Evolutionary conservation across 2,797 vertebrate genomes (phyloP), one percentile per base, ranked within the genome.

Genomic region (Propithecus deckenii): DNA sequence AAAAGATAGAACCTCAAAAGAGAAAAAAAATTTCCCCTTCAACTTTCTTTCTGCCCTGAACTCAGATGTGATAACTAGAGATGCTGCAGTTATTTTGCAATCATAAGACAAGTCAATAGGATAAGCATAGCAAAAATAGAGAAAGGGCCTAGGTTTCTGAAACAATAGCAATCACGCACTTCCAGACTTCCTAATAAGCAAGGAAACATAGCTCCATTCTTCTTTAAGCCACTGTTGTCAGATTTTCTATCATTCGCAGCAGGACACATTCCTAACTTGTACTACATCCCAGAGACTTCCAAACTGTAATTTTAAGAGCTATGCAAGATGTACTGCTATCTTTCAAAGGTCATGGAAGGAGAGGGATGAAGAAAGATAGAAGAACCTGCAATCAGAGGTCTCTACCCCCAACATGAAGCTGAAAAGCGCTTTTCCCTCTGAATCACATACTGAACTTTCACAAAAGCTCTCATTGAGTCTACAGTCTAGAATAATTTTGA

Each of bases 361-460:
- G n/a, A 46, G 5, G 5, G 32, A 85, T 55, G 32, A 91, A 78
- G 23, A 95, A n/a, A 92, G 17, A 61, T 72, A 0, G 18, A 92
- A 95, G 76, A 65, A 90, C 90, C 43, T 91, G 43, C 32, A 92
- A 48, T 90, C 76, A 71, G 35, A 88, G 43, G 57, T 35, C 61
- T 48, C 83, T 80, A 78, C 43, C 7, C 20, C 84, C 32, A 93
- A 78, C 32, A 83, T 86, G 71, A 88, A 93, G 14, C 61, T 81
- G 46, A 95, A 61, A 35, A 81, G 41, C 65, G 22, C 48, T 95
- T 74, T 95, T 88, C 52, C 41, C 85, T 78, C 14, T 83, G 85
- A 92, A 87, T 88, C 38, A 48, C 20, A 76, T 87, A 93, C 2
- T 92, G 87, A 97, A 96, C 48, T 71, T 84, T 72, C 84, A 96